phyloP scores from a whole-genome alignment of 1,140 invertebrate species.

The Zaprionus ornatus region DNA sequence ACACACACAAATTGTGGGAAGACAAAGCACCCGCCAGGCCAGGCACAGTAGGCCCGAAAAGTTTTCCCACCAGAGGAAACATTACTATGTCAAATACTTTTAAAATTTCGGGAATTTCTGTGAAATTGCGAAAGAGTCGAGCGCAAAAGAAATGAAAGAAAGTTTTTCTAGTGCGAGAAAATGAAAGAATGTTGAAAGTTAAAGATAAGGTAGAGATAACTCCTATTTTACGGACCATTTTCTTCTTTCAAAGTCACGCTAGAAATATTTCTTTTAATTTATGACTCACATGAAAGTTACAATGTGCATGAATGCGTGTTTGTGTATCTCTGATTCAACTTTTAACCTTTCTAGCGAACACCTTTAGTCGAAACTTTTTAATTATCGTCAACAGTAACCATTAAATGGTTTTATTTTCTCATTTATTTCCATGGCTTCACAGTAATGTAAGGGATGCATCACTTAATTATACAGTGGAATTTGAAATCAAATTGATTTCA shows the following conservation, averaged over 20 bases:
- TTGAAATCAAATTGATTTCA: conserved; percentile 16
- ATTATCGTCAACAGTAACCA: neutral
- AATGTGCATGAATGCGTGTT: neutral
- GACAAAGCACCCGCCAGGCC: conserved; percentile 26
- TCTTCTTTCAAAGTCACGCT: neutral
- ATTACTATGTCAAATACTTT: neutral
- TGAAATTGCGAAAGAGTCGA: neutral
- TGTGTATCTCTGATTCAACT: neutral
- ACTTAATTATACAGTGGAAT: conserved; percentile 1
- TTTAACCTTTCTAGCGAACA: neutral
- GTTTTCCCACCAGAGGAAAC: conserved; percentile 14
- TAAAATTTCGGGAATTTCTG: neutral
- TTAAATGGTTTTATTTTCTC: too few relatives aligned
- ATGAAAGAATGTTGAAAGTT: neutral
- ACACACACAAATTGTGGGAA: neutral
- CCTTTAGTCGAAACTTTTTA: neutral
- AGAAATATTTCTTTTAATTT: neutral
- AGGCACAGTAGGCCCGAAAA: conserved; percentile 16
- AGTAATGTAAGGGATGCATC: neutral
- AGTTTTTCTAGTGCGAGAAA: neutral
- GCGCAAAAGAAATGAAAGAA: neutral
- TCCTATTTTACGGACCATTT: neutral
- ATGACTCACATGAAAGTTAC: neutral
- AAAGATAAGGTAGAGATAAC: neutral
- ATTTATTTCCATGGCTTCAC: neutral